Percentiles rank a stretch among this genome's conserved stretches.
Conservation (phyloP, 1,140 invertebrate genomes). For the Microplitis demolitor region DNA sequence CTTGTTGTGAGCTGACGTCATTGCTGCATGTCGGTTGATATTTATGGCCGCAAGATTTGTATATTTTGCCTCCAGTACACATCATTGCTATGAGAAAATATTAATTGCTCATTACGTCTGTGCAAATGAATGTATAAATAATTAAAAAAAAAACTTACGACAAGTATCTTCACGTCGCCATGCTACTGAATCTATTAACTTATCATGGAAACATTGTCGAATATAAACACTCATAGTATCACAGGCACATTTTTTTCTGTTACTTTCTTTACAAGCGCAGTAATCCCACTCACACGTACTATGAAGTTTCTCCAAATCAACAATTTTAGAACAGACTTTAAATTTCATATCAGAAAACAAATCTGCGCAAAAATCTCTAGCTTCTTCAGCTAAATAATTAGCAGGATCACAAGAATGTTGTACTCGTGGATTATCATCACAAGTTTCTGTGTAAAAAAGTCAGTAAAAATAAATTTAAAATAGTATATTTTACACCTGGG, state of each 20-base stretch:
- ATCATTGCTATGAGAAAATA: conserved; percentile 66
- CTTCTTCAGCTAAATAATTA: conserved; percentile 56
- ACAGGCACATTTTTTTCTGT: conserved; percentile 73
- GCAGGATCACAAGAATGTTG: conserved; percentile 58
- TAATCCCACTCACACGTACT: conserved; percentile 79
- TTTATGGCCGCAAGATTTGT: conserved; percentile 71
- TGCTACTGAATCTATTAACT: conserved; percentile 64
- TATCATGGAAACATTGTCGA: conserved; percentile 73
- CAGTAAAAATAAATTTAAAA: not conserved
- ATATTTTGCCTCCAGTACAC: conserved; percentile 72
- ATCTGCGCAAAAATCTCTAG: conserved; percentile 67
- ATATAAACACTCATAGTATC: conserved; percentile 77
- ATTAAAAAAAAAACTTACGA: conserved; percentile 67
- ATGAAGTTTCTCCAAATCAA: conserved; percentile 63
- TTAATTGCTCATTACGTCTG: not conserved
- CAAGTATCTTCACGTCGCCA: conserved; percentile 79
- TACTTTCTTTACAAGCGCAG: conserved; percentile 68
- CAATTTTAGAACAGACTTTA: conserved; percentile 66
- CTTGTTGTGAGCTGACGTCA: conserved; percentile 34
- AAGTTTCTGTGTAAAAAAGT: conserved; percentile 64
- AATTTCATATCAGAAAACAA: conserved; percentile 70
- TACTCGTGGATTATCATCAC: conserved; percentile 64
- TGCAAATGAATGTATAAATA: not conserved
- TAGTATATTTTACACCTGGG: no score
- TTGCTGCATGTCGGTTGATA: conserved; percentile 65